phyloP scores from a whole-genome alignment of 2,888 invertebrate genomes.

The Chrysolina americana region DNA sequence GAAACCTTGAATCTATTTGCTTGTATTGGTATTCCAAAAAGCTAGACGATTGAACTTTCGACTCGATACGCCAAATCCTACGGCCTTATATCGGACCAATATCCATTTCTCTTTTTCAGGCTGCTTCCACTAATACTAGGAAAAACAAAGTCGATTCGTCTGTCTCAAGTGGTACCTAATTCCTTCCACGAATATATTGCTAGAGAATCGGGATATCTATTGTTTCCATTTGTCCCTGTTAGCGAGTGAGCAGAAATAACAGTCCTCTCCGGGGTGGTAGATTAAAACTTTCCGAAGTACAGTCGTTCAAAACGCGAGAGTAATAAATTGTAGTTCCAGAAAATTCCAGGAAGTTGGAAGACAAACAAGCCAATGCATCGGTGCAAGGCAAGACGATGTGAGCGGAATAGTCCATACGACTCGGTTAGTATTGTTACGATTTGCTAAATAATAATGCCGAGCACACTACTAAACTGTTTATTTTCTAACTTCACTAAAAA shows the following conservation, averaged over 20 bases:
- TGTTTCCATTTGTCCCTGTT: constrained; percentile 12
- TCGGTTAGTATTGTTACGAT: background rate
- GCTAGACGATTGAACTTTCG: no score
- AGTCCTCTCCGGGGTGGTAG: constrained; percentile 1
- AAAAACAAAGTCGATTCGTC: constrained; percentile 7
- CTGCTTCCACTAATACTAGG: background rate
- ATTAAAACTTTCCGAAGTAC: constrained; percentile 4
- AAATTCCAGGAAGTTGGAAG: constrained; percentile 13
- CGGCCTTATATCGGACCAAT: no score
- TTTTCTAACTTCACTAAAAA: no score
- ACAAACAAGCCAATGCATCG: background rate
- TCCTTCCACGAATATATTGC: background rate
- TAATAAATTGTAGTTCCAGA: background rate
- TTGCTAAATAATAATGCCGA: no score
- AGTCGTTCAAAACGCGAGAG: constrained; percentile 13
- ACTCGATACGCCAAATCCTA: no score
- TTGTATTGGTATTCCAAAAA: no score
- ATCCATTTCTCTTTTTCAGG: background rate
- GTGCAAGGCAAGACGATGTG: background rate
- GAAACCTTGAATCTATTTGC: no score
- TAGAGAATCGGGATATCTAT: background rate
- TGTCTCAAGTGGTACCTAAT: constrained; percentile 8
- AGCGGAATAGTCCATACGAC: background rate
- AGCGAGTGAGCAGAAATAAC: constrained; percentile 1
- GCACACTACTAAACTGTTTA: no score